Base-by-base conservation (phyloP, 2,888 invertebrate genomes). In the Leptopilina myrica region DNA sequence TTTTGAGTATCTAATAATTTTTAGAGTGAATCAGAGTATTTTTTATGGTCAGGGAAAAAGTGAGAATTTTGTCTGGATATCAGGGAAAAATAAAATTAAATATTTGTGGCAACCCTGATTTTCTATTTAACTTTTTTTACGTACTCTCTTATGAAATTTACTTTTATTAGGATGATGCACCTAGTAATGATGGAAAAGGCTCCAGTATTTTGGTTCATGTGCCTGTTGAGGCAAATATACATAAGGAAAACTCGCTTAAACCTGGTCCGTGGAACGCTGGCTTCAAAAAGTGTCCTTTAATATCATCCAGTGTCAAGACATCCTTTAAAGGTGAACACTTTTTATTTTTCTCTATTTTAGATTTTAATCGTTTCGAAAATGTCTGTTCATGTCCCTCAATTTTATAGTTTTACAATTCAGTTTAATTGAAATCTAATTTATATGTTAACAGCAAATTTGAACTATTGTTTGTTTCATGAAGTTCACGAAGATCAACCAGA, bases 161-260 rank as follows among this genome's bases (percentile, higher is more conserved):
- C 56, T 56, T 14, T 53, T n/a, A 11, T 67, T 82, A 90, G 87
- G 90, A 91, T 78, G 90, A 89, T 40, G 77, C 81, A 2, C 78
- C 85, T 20, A 86, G 86, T 12, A 86, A 86, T 8, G 89, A 88
- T 79, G 87, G 86, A 4, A 91, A 90, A 85, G 89, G 89, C 79
- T 86, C 91, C n/a, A 94, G 94, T 84, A 93, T 95, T 84, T 91
- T 95, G 79, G 93, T 93, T 82, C 93, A 93, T 49, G 93, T 93
- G 15, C 93, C 93, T 11, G 92, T 93, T 79, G 93, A 93, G 79
- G 92, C 92, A 81, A 88, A 91, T n/a, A 88, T 92, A 40, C 93
- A 93, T 82, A 94, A 95, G 88, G 96, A 97, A 90, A 96, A 97
- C 90, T 92, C 93, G 2, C 93, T 94, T 82, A 95, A 95, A 88